These are phyloP conservation scores for Lasioglossum pauxillum DNA, from an alignment of 2,888 invertebrate genomes.

Conservation along the genomic window DNA sequence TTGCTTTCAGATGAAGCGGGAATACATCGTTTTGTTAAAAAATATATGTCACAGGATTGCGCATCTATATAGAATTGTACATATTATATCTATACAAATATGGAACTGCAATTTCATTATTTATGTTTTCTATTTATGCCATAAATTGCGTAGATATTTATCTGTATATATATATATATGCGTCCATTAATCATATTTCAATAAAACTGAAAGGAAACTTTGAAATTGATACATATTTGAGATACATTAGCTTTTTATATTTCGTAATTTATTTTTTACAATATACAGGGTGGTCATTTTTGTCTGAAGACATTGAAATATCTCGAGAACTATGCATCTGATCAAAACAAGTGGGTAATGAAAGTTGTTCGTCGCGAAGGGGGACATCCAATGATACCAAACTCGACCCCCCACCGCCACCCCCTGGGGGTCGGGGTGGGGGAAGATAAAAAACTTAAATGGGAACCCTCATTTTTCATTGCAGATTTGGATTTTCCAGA, in stretches of 20 bases:
- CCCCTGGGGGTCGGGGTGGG: too few species aligned
- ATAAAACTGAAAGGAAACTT: neutral
- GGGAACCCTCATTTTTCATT: too few species aligned
- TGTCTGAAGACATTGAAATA: too few species aligned
- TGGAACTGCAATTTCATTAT: conserved; percentile 4
- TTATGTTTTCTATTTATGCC: conserved; percentile 20
- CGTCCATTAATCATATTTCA: conserved; percentile 8
- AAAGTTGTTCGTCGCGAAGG: too few species aligned
- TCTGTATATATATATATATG: neutral
- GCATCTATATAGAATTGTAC: conserved; percentile 18
- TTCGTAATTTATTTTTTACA: neutral
- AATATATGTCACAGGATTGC: conserved; percentile 70
- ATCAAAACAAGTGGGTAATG: too few species aligned
- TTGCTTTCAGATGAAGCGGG: conserved; percentile 87
- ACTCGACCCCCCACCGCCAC: too few species aligned
- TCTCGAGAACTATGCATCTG: too few species aligned
- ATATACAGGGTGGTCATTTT: too few species aligned
- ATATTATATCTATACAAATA: conserved; percentile 25
- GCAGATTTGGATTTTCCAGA: too few species aligned
- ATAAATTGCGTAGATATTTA: neutral
- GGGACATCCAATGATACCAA: too few species aligned
- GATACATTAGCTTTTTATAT: neutral
- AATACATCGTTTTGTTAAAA: conserved; percentile 86
- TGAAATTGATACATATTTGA: neutral
- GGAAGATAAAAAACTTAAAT: too few species aligned